Conservation (phyloP, 2,888 invertebrate genomes). For the Drosophila fulvimacula region DNA sequence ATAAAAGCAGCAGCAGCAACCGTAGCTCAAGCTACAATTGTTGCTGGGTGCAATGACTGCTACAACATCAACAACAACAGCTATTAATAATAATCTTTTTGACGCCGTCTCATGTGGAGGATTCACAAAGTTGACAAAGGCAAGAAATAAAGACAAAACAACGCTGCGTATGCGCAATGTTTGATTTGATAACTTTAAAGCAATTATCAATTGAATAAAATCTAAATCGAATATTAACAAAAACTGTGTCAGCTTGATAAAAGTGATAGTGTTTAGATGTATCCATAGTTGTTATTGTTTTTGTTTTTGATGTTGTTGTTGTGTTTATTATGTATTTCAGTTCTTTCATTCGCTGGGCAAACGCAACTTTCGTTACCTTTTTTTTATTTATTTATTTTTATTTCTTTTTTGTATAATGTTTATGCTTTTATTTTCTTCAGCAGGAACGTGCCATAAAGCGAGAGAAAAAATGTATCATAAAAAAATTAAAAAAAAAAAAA, state of each 20-base stretch:
- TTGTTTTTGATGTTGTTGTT: constrained; percentile 21
- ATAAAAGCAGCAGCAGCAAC: constrained; percentile 11
- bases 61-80: constrained; percentile 30
- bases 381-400: background rate
- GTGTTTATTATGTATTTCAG: constrained; percentile 41
- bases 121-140: constrained; percentile 1
- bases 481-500: background rate
- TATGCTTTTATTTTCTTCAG: constrained; percentile 55
- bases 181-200: background rate
- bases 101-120: constrained; percentile 27
- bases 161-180: constrained; percentile 45
- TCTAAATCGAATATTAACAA: constrained; percentile 12
- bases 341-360: constrained; percentile 38
- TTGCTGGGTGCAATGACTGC: constrained; percentile 72
- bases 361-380: constrained; percentile 58
- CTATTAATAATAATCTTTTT: constrained; percentile 35
- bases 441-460: constrained; percentile 56
- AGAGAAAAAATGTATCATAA: constrained; percentile 25
- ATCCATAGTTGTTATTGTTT: constrained; percentile 22
- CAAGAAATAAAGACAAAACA: background rate
- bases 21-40: constrained; percentile 49
- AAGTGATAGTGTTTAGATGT: constrained; percentile 60
- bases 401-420: constrained; percentile 12
- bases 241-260: constrained; percentile 54
- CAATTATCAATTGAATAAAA: constrained; percentile 23